Evolutionary conservation across 2,797 vertebrate genomes (phyloP), one percentile per base, ranked within the genome.

Genomic region (Pogonophryne albipinna): DNA sequence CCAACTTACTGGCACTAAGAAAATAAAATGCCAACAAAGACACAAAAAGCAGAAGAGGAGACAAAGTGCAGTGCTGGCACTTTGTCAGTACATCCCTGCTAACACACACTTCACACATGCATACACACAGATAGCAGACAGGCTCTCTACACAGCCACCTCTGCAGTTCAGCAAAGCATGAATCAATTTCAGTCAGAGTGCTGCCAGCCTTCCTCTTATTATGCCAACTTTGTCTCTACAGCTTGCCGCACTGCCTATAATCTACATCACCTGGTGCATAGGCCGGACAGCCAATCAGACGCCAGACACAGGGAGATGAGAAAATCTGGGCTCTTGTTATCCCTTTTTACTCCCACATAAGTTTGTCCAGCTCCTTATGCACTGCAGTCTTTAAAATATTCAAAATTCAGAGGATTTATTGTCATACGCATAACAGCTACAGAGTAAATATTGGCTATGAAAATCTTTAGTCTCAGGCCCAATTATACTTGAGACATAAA

Each of bases 11-110:
- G 19, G 34, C 12, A 67, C 74, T 49, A 44, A 27, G 51, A 67
- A 69, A 50, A 78, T 27, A 31, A 71, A 71, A 71, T 12, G 45
- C 15, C 34, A 74, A 68, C 31, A 74, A 65, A 71, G 66, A 78
- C 64, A 66, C 31, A 79, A 49, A 74, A 79, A 61, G n/a, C 55
- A 68, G 72, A 62, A 74, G 53, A 60, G 17, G 55, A 72, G 71
- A 74, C 69, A 68, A 81, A 85, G 70, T 87, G 83, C 70, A 75
- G 17, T 1, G 20, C 41, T 75, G 74, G 78, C 80, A 80, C 45
- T 53, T 65, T 74, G 66, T 67, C 66, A 77, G 53, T 34, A 17
- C 49, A 79, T 47, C 53, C 15, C 64, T 84, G 51, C 66, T 23
- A 16, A 9, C 27, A 41, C 38, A 41, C 52, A 45, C 42, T 31